Percentiles rank a stretch among this genome's conserved stretches.
Conservation (phyloP, 1,140 invertebrate genomes). For the Drosophila miranda region DNA sequence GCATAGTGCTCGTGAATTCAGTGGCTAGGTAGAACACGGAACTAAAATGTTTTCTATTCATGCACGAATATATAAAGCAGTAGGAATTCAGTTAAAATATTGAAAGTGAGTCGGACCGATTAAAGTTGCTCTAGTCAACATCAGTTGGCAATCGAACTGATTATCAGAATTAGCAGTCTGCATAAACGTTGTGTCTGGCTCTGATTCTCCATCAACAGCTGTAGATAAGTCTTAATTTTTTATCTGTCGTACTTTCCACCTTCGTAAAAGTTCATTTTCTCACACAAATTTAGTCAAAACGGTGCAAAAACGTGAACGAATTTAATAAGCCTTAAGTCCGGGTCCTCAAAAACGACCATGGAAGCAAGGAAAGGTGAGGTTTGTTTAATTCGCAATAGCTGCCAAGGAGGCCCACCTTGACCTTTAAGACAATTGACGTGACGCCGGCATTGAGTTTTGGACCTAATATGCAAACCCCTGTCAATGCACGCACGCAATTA, state of each 20-base stretch:
- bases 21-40: background rate
- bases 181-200: slow-evolving; percentile 11
- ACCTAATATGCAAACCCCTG: slow-evolving; percentile 1
- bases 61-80: no score
- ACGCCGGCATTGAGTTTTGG: slow-evolving; percentile 23
- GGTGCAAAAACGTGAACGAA: background rate
- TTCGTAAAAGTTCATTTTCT: background rate
- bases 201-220: slow-evolving; percentile 18
- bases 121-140: no score
- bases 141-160: background rate
- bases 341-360: background rate
- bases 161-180: background rate
- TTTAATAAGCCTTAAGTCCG: background rate
- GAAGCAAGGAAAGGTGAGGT: slow-evolving; percentile 39
- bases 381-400: slow-evolving; percentile 15
- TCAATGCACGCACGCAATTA: slow-evolving; percentile 1
- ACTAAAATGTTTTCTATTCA: background rate
- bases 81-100: background rate
- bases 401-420: slow-evolving; percentile 55
- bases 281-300: slow-evolving; percentile 18
- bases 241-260: slow-evolving; percentile 10
- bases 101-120: no score
- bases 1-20: background rate
- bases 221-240: slow-evolving; percentile 45
- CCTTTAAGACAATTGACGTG: slow-evolving; percentile 43